Base-by-base conservation (phyloP, 1,140 invertebrate genomes). In the Dreissena polymorpha region DNA sequence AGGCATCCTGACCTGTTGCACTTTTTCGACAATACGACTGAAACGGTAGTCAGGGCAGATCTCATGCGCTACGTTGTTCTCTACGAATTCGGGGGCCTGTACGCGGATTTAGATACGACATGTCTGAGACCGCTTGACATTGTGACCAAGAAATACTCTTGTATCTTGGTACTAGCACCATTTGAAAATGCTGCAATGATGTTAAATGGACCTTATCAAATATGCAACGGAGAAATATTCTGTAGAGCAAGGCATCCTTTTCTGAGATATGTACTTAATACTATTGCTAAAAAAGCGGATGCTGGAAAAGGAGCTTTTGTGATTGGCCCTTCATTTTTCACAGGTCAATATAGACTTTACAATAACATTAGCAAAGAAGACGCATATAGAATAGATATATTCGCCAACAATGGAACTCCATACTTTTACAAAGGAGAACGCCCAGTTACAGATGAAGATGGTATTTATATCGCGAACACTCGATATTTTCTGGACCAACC, bases 71-170 rank as follows among this genome's bases (percentile, higher is more conserved):
- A 91, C 80, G 84, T 91, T 71, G 82, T 91, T 39, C 79, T 91
- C 53, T 86, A 88, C 72, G 88, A 89, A 53, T 88, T 86, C 83
- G 90, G 90, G 12, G 90, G 90, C 10, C 69, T 91, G 2, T 91
- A 91, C 75, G 89, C 86, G 12, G 90, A 91, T 68, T 63, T 91
- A 51, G 90, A 91, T 63, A 87, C 90, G 72, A 86, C 87, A 51
- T 87, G 87, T 71, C 85, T 91, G 6, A 79, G 83, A 21, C 77
- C 87, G 13, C 23, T 91, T 2, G 77, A 86, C 27, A 86, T 86
- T 6, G 53, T 90, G 7, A 68, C 83, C 0, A 68, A 73, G 5
- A 88, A 88, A 68, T 89, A 89, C 70, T 74, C 82, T 0, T 91
- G 90, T 81, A 85, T 90, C 53, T 67, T 91, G 14, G 87, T 87